phyloP scores from a whole-genome alignment of 2,888 invertebrate species.

The Synergus itoensis region DNA sequence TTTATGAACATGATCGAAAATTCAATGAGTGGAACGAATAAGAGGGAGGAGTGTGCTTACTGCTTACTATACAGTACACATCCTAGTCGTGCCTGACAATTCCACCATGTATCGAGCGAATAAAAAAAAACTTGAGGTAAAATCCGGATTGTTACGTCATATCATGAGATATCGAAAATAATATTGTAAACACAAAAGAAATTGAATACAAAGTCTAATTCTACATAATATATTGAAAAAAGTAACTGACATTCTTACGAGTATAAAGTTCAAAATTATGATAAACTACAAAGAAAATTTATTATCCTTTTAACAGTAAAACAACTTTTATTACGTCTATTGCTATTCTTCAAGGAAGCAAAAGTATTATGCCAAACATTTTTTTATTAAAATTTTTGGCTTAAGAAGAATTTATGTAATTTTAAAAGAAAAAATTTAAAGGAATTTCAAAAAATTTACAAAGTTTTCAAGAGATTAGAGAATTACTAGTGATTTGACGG shows the following conservation, averaged over 20 bases:
- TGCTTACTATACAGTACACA: not conserved
- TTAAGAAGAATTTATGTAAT: too few species aligned
- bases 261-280: not conserved
- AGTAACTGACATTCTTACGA: not conserved
- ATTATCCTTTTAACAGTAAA: too few species aligned
- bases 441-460: too few species aligned
- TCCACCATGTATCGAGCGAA: slow-evolving; percentile 8
- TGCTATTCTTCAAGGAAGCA: too few species aligned
- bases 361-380: too few species aligned
- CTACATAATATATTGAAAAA: not conserved
- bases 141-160: not conserved
- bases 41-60: slow-evolving; percentile 14
- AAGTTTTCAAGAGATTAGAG: too few species aligned
- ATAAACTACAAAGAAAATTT: too few species aligned
- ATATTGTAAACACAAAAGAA: not conserved
- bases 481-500: too few species aligned
- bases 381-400: too few species aligned
- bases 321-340: too few species aligned
- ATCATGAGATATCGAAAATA: not conserved
- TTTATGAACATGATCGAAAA: slow-evolving; percentile 17
- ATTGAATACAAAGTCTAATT: not conserved
- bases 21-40: slow-evolving; percentile 8
- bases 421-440: too few species aligned
- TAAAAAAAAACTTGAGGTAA: slow-evolving; percentile 20
- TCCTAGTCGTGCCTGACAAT: not conserved